Evolutionary conservation across 2,797 vertebrate species (phyloP), one percentile per base, ranked within the genome.

Genomic region (Fistularia tabacaria): DNA sequence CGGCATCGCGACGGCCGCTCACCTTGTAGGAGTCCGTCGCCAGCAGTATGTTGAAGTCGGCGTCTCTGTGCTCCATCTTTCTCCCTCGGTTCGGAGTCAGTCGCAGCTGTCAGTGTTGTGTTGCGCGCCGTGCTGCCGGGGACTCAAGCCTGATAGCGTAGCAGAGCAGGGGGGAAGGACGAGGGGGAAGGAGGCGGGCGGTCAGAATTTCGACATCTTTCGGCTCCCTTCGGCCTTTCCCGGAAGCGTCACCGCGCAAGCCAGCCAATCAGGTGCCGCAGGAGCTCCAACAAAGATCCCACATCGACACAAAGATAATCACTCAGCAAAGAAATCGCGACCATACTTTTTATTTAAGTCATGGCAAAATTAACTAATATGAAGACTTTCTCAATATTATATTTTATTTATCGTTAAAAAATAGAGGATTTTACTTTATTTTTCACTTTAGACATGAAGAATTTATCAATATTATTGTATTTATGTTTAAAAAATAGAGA

Each of bases 1-100:
- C 37, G 8, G 12, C 25, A 53, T 1, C 14, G 10, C 10, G 44
- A 12, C 51, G 60, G 49, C 1, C 9, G 25, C 13, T 55, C 89
- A 97, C 96, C 95, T 98, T 98, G 87, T 98, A 98, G 3, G 96
- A 98, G 51, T 98, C 96, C 11, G 96, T 97, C 51, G 94, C 95
- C 53, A 98, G 59, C 72, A 98, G 75, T 66, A 98, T 94, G 76
- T 93, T 97, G 91, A 97, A 97, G 76, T 93, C 93, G 50, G 77
- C 46, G 80, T 91, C 91, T 73, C 90, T 81, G 77, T 89, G 90
- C 85, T 95, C 94, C 96, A 97, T 98, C 87, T 91, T 93, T 77
- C 49, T 67, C 79, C 59, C 69, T 25, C 25, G 25, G 25, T 25
- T 59, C 61, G 73, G 54, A 70, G 67, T 85, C 76, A 69, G 69